Conservation (phyloP, 2,797 vertebrate genomes). For the Pipistrellus pygmaeus region DNA sequence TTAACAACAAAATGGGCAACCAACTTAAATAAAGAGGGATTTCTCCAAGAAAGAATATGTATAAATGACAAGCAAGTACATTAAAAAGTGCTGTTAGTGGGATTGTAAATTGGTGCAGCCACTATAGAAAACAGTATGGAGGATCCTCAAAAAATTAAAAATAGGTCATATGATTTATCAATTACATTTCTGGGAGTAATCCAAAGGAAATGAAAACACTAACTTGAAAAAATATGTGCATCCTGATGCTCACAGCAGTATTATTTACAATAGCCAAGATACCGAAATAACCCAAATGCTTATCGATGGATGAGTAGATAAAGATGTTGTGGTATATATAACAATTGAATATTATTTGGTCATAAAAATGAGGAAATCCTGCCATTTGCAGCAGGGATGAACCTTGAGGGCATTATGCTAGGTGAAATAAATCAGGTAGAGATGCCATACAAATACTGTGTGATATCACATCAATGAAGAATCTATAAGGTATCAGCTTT, state of each 20-base stretch:
- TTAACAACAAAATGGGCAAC: not conserved
- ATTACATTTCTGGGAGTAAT: not conserved
- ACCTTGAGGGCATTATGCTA: not conserved
- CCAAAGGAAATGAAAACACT: not conserved
- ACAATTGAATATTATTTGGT: not conserved
- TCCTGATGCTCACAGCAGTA: not conserved
- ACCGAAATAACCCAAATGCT: not conserved
- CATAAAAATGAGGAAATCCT: not conserved
- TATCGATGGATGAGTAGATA: not conserved
- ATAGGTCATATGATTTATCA: not conserved
- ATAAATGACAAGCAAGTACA: not conserved
- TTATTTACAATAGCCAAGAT: not conserved
- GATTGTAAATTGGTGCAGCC: not conserved
- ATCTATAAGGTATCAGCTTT: not conserved
- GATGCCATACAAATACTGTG: not conserved
- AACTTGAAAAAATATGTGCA: not conserved
- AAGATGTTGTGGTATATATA: not conserved
- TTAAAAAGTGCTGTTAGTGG: not conserved
- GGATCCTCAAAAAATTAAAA: not conserved
- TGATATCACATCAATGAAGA: not conserved
- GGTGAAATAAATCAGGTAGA: not conserved
- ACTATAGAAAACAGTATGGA: not conserved
- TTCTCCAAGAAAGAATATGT: not conserved
- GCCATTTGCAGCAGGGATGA: not conserved
- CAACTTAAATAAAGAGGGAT: not conserved